phyloP scores from a whole-genome alignment of 2,888 invertebrate genomes.

The Abscondita cerata region DNA sequence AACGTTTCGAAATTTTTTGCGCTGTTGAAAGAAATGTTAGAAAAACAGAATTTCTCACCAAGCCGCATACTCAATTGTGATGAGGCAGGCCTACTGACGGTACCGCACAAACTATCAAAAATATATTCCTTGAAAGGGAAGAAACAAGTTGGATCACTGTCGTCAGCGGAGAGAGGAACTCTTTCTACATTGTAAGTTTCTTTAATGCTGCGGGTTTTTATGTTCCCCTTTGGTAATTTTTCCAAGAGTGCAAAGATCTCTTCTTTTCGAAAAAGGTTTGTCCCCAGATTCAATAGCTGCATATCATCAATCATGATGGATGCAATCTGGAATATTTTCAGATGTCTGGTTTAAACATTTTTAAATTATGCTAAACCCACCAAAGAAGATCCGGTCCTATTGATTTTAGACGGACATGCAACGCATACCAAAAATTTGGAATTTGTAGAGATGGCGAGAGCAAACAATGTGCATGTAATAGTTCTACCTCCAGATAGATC shows the following conservation, averaged over 20 bases:
- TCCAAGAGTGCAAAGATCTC: neutral
- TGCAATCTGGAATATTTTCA: neutral
- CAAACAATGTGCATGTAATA: no score
- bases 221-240: neutral
- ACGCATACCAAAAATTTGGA: no score
- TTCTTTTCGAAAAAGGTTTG: neutral
- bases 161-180: neutral
- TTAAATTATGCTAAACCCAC: no score
- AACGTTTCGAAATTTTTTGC: no score
- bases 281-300: neutral
- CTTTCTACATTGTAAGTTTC: neutral
- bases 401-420: no score
- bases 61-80: no score
- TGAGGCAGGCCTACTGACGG: no score
- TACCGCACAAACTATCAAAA: neutral
- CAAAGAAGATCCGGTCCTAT: no score
- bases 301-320: neutral
- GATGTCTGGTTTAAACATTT: no score
- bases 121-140: neutral
- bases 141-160: no score
- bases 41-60: neutral
- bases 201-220: neutral
- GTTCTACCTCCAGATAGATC: neutral
- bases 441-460: no score
- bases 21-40: no score